Percentiles rank a stretch among this genome's conserved stretches.
Evolutionary conservation across 2,797 vertebrate species (phyloP).

Genomic region (Vipera ursinii): DNA sequence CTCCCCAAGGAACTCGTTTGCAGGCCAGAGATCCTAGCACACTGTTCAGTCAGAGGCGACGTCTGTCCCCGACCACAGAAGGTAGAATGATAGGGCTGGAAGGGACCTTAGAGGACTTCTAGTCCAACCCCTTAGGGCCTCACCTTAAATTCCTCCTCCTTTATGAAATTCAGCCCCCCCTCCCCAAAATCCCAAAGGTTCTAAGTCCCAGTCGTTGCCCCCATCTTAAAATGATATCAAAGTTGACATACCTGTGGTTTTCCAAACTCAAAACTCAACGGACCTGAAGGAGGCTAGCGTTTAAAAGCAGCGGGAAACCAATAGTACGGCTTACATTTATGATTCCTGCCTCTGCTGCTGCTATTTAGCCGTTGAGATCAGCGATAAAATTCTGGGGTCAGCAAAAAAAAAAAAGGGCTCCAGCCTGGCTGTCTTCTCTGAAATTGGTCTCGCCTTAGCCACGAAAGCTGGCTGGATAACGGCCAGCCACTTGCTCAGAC

Average conservation of each 20-base stretch:
- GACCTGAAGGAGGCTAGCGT: no score
- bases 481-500: neutral
- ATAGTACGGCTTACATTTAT: rapidly evolving
- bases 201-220: no score
- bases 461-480: neutral
- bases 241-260: no score
- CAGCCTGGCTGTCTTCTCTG: neutral
- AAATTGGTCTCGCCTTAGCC: neutral
- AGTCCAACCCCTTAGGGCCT: no score
- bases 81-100: no score
- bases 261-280: no score
- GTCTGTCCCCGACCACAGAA: neutral
- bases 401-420: neutral
- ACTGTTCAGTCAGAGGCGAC: no score
- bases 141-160: no score
- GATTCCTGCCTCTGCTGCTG: neutral
- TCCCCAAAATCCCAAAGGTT: no score
- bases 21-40: neutral
- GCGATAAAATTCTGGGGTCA: neutral
- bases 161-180: no score
- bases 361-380: neutral
- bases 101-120: no score
- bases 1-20: neutral
- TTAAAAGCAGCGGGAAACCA: neutral
- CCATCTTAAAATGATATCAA: no score